Percentiles rank a stretch among this genome's conserved stretches.
These are phyloP conservation scores for Drosophila ustulata DNA, from an alignment of 2,888 invertebrate genomes.

Conservation along the genomic window DNA sequence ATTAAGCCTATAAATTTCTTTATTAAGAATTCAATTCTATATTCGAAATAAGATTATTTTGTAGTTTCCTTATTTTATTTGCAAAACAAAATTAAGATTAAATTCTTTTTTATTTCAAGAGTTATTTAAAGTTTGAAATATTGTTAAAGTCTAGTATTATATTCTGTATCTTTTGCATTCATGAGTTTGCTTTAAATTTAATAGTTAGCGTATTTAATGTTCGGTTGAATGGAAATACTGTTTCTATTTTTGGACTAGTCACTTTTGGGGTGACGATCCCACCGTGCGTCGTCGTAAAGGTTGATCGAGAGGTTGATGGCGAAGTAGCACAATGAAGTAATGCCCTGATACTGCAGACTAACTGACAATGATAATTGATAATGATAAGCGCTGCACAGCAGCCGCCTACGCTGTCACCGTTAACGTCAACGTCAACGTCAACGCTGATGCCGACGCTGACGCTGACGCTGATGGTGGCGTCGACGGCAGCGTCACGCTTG, in stretches of 20 bases:
- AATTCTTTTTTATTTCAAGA: no score
- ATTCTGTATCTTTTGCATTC: no score
- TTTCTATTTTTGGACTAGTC: not conserved
- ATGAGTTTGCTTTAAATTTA: no score
- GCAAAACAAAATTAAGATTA: no score
- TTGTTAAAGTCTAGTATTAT: no score
- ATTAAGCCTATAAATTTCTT: no score
- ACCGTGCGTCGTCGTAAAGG: not conserved
- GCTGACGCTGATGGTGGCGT: constrained; percentile 14
- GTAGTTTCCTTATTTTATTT: no score
- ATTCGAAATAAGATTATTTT: no score
- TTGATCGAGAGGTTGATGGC: not conserved
- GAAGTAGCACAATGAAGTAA: constrained; percentile 1
- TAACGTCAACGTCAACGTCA: constrained; percentile 7
- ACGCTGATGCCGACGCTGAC: not conserved
- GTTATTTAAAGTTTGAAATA: no score
- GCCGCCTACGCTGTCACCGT: constrained; percentile 13
- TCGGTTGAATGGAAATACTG: no score
- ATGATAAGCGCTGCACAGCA: constrained; percentile 34
- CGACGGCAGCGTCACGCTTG: constrained; percentile 49
- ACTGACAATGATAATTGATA: constrained; percentile 45
- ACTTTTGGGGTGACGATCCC: not conserved
- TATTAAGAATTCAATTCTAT: no score
- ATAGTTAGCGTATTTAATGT: no score
- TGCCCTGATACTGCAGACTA: not conserved